A percentile compares a stretch with the other conserved stretches of the same genome.
These are phyloP conservation scores for Halesus radiatus DNA, from an alignment of 1,140 invertebrate genomes.

Conservation along the genomic window DNA sequence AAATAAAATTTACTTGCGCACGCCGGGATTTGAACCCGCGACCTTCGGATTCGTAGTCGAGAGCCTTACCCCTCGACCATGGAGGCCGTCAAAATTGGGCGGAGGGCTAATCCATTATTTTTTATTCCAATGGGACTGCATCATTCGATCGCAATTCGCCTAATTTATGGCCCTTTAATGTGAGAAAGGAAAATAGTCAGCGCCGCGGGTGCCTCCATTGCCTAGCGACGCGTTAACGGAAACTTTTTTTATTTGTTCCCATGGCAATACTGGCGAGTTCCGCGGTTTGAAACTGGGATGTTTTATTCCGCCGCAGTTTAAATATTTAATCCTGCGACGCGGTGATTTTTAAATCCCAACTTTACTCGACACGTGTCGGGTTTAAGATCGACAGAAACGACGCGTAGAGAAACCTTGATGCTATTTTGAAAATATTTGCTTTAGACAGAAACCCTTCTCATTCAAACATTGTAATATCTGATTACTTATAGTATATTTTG, in stretches of 20 bases:
- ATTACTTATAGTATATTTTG: no score
- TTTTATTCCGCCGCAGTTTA: constrained; percentile 8
- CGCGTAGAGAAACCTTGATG: no score
- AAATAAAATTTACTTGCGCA: no score
- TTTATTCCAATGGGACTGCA: neutral
- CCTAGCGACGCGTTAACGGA: neutral
- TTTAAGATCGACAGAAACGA: no score
- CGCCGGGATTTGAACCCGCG: no score
- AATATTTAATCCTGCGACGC: constrained; percentile 2
- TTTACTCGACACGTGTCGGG: neutral
- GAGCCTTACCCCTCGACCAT: no score
- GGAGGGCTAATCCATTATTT: no score
- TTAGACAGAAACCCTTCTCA: no score
- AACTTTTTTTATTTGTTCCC: neutral
- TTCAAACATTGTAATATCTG: no score
- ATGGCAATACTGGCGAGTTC: neutral
- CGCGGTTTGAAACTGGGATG: constrained; percentile 13
- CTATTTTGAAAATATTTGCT: no score
- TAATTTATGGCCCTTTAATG: constrained; percentile 52
- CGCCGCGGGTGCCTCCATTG: neutral
- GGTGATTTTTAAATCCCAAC: neutral
- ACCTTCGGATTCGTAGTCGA: no score
- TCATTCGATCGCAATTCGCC: constrained; percentile 34
- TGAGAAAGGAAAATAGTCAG: constrained; percentile 44
- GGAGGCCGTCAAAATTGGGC: no score